Evolutionary conservation across 2,888 invertebrate genomes (phyloP).

Genomic region (Eristalis tenax): DNA sequence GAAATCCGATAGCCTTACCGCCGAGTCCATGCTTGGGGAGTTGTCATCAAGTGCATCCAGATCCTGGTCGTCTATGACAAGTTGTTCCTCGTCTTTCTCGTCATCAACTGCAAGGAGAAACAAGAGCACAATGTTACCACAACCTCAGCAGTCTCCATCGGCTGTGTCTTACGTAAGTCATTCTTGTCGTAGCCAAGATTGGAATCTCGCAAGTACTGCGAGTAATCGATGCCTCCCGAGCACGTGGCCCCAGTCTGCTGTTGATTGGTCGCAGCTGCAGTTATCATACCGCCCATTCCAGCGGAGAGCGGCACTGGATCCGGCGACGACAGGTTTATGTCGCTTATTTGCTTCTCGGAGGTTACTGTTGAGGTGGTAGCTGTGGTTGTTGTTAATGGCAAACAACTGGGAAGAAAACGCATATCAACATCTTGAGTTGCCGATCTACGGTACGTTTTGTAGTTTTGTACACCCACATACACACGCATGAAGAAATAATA

Average conservation of each 20-base stretch:
- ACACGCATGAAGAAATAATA: slow-evolving; percentile 56
- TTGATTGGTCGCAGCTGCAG: not conserved
- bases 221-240: slow-evolving; percentile 78
- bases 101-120: slow-evolving; percentile 82
- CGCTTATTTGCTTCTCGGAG: slow-evolving; percentile 38
- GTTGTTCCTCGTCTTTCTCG: slow-evolving; percentile 83
- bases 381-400: slow-evolving; percentile 62
- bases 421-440: slow-evolving; percentile 77
- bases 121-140: not conserved
- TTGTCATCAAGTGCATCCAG: slow-evolving; percentile 78
- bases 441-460: slow-evolving; percentile 43
- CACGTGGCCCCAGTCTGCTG: slow-evolving; percentile 7
- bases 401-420: slow-evolving; percentile 75
- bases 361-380: slow-evolving; percentile 49
- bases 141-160: not conserved
- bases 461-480: slow-evolving; percentile 16
- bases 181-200: slow-evolving; percentile 77
- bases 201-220: slow-evolving; percentile 81
- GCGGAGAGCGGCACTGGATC: slow-evolving; percentile 69
- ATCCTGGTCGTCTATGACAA: slow-evolving; percentile 79
- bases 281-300: not conserved
- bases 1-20: not conserved
- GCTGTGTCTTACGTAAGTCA: slow-evolving; percentile 76
- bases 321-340: slow-evolving; percentile 50
- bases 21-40: slow-evolving; percentile 19